Percentiles rank a stretch among this genome's conserved stretches.
Conservation (phyloP, 1,140 invertebrate species). For the Bombus waltoni region DNA sequence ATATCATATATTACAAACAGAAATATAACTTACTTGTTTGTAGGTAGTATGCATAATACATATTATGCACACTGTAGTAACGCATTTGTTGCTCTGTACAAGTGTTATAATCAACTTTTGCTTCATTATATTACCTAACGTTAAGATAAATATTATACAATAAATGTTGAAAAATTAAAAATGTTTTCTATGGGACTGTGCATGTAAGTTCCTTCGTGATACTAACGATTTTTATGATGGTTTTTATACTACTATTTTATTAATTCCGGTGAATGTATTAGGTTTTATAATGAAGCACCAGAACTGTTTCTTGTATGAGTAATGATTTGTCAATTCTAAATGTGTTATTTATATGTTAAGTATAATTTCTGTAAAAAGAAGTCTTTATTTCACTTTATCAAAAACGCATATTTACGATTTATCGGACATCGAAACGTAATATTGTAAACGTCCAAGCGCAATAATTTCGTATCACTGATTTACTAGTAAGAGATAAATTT, state of each 20-base stretch:
- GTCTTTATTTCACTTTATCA: not conserved
- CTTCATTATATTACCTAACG: conserved; percentile 18
- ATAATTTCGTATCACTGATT: conserved; percentile 51
- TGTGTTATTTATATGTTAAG: conserved; percentile 30
- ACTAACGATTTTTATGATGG: not conserved
- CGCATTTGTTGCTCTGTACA: conserved; percentile 23
- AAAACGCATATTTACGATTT: not conserved
- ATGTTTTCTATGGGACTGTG: not conserved
- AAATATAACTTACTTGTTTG: conserved; percentile 30
- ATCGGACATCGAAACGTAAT: conserved; percentile 16
- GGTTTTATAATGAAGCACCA: conserved; percentile 12
- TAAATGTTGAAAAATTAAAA: not conserved
- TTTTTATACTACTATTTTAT: conserved; percentile 6
- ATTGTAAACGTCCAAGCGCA: conserved; percentile 55
- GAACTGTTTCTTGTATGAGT: conserved; percentile 6
- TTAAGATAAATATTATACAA: not conserved
- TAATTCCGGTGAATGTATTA: not conserved
- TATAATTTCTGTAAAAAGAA: conserved; percentile 7
- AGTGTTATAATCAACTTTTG: conserved; percentile 10
- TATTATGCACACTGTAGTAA: not conserved
- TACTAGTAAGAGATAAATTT: not conserved
- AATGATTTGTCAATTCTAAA: conserved; percentile 34
- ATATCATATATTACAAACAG: conserved; percentile 17
- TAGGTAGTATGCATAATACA: conserved; percentile 8
- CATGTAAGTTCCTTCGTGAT: not conserved